Conservation (phyloP, 2,888 invertebrate genomes). For the Ophioninae sp. region DNA sequence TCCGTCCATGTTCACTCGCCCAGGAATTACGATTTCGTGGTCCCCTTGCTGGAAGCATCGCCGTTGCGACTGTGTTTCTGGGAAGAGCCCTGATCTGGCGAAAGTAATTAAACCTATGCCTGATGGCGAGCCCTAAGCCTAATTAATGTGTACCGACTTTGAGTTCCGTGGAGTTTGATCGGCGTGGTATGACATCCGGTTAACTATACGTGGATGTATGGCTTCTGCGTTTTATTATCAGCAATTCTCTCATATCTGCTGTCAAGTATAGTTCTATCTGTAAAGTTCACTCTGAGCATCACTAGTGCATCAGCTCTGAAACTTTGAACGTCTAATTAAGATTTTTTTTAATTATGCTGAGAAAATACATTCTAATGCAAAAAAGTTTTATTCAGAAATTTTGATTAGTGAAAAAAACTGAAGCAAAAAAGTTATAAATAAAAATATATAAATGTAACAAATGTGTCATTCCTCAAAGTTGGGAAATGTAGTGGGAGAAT, state of each 20-base stretch:
- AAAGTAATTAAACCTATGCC: constrained; percentile 79
- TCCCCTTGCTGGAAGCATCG: constrained; percentile 41
- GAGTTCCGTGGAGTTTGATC: constrained; percentile 22
- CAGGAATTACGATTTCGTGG: constrained; percentile 21
- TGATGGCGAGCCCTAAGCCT: constrained; percentile 75
- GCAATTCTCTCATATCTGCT: not conserved
- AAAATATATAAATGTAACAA: no score
- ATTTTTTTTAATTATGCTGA: no score
- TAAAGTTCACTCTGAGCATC: not conserved
- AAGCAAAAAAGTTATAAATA: no score
- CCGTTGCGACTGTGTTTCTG: constrained; percentile 52
- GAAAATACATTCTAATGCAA: no score
- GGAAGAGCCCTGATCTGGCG: constrained; percentile 74
- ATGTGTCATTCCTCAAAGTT: no score
- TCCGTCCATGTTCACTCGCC: constrained; percentile 37
- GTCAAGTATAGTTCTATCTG: not conserved
- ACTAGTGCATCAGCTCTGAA: not conserved
- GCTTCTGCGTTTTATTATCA: not conserved
- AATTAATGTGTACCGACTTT: constrained; percentile 78
- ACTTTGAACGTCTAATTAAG: no score
- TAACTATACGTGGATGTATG: constrained; percentile 1
- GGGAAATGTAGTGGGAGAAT: no score
- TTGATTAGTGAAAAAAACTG: no score
- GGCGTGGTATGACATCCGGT: not conserved
- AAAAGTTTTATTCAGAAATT: no score